phyloP scores from a whole-genome alignment of 2,113 vertebrate genomes.

The Odobenus rosmarus region DNA sequence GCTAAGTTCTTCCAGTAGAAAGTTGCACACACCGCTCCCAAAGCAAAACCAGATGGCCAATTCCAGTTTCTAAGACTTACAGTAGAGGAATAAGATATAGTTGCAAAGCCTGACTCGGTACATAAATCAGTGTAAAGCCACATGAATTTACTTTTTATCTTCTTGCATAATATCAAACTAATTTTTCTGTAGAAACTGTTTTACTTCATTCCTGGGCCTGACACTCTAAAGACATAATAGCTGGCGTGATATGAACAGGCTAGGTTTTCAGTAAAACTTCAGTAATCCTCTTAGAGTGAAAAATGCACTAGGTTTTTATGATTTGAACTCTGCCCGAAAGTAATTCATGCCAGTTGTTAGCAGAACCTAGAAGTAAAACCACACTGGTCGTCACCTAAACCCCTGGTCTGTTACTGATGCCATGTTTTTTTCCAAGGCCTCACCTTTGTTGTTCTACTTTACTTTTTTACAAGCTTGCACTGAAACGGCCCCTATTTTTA shows the following conservation, averaged over 20 bases:
- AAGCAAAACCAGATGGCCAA: not conserved
- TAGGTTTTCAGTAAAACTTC: not conserved
- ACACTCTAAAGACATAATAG: not conserved
- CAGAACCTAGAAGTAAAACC: not conserved
- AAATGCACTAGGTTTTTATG: not conserved
- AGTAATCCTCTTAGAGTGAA: not conserved
- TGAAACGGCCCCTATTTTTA: not conserved
- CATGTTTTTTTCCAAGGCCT: not conserved
- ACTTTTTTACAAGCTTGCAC: not conserved
- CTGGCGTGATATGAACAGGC: not conserved
- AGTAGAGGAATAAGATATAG: not conserved
- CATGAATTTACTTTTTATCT: not conserved
- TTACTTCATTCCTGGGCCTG: not conserved
- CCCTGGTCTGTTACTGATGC: not conserved
- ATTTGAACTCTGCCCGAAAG: not conserved
- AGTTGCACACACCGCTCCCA: not conserved
- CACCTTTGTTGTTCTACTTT: not conserved
- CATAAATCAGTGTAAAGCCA: not conserved
- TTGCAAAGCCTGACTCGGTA: not conserved
- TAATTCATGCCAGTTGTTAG: not conserved
- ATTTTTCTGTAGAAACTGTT: slow-evolving; percentile 17
- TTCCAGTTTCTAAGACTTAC: not conserved
- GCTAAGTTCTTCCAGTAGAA: not conserved
- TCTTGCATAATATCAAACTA: not conserved
- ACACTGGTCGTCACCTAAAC: fast-evolving